A percentile compares a stretch with the other conserved stretches of the same genome.
Evolutionary conservation across 2,888 invertebrate genomes (phyloP).

Genomic region (Xanthorhoe spadicearia): DNA sequence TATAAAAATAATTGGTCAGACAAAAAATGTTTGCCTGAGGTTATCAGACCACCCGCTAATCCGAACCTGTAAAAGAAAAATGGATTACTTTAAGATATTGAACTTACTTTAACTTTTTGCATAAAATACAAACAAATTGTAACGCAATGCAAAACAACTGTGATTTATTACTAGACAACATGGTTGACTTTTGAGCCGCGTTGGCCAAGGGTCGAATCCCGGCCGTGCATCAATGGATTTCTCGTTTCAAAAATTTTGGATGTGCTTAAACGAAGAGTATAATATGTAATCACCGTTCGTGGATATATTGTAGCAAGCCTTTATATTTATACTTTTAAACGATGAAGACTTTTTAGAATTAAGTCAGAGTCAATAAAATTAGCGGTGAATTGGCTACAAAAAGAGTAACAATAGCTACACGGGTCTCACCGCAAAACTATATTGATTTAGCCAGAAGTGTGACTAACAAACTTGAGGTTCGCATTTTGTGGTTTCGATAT

Average conservation of each 20-base stretch:
- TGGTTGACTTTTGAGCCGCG: no score
- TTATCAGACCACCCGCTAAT: constrained; percentile 54
- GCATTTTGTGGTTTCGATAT: constrained; percentile 33
- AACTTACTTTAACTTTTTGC: no score
- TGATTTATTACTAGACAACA: no score
- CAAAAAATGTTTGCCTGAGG: constrained; percentile 51
- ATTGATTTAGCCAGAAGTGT: constrained; percentile 66
- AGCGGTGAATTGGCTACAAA: constrained; percentile 54
- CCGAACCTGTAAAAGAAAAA: constrained; percentile 5
- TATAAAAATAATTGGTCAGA: constrained; percentile 58
- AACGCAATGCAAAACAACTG: no score
- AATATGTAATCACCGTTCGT: neutral
- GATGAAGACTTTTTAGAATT: constrained; percentile 52
- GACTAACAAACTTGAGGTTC: constrained; percentile 44
- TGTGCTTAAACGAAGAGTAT: no score
- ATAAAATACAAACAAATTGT: no score
- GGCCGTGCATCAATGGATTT: no score
- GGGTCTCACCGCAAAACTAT: constrained; percentile 44
- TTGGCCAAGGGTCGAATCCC: no score
- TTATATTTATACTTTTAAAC: neutral
- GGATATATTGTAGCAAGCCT: neutral
- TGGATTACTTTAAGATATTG: neutral
- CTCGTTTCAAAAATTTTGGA: no score
- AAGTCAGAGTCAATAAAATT: constrained; percentile 63
- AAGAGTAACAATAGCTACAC: constrained; percentile 59